These are phyloP conservation scores for Nephrocerus scutellatus DNA, from an alignment of 2,888 invertebrate genomes.

Conservation along the genomic window DNA sequence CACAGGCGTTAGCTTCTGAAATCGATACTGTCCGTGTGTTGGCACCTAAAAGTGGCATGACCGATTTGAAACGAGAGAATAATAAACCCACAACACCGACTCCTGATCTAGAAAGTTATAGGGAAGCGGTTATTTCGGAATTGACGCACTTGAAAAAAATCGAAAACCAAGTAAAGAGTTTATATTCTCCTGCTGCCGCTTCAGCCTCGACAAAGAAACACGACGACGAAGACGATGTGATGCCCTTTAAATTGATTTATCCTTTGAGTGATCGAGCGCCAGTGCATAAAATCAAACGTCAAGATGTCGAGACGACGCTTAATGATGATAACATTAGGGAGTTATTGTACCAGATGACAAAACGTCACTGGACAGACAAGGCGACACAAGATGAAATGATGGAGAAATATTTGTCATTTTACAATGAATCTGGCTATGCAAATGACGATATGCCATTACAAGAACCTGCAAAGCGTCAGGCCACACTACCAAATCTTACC, in stretches of 20 bases:
- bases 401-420: constrained; percentile 13
- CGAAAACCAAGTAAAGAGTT: constrained; percentile 32
- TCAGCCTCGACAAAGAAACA: constrained; percentile 3
- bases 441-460: background rate
- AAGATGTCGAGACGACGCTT: constrained; percentile 37
- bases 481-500: constrained; percentile 19
- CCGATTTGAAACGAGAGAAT: too few species aligned
- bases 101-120: too few species aligned
- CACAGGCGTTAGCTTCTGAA: too few species aligned
- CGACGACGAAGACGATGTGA: too few species aligned
- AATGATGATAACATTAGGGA: constrained; percentile 37
- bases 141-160: constrained; percentile 34
- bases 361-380: constrained; percentile 16
- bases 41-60: too few species aligned
- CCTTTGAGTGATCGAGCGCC: constrained; percentile 34
- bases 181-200: constrained; percentile 26
- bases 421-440: background rate
- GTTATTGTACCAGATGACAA: constrained; percentile 31
- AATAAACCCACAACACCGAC: too few species aligned
- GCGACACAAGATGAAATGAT: constrained; percentile 2
- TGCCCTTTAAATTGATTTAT: constrained; percentile 25
- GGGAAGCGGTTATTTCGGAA: constrained; percentile 33
- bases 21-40: too few species aligned
- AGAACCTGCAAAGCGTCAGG: constrained; percentile 30
- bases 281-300: constrained; percentile 36